These are phyloP conservation scores for Cardiocondyla obscurior DNA, from an alignment of 1,140 invertebrate genomes.

Conservation along the genomic window DNA sequence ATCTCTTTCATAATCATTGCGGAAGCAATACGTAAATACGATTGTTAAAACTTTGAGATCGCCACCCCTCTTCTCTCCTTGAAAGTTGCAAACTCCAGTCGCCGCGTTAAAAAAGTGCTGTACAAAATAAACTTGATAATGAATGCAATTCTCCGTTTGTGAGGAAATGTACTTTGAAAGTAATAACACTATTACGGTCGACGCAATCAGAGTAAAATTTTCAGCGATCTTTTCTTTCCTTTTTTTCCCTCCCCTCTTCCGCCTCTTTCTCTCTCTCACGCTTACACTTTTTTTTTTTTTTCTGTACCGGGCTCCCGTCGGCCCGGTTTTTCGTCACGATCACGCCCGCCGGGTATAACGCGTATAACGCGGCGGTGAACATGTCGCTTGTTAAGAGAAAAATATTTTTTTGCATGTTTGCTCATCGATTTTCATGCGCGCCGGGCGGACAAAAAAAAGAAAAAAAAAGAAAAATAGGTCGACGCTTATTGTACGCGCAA, in stretches of 20 bases:
- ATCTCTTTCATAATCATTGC: conserved; percentile 32
- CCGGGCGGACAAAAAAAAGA: too few species aligned
- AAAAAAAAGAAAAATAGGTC: conserved; percentile 2
- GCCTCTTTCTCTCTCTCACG: neutral
- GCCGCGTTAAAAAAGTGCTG: conserved; percentile 2
- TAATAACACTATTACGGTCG: conserved; percentile 44
- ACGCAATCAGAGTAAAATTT: conserved; percentile 40
- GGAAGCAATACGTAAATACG: conserved; percentile 15
- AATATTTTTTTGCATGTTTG: conserved; percentile 24
- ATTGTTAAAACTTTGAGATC: conserved; percentile 45
- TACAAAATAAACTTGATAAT: conserved; percentile 50
- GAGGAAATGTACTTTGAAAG: conserved; percentile 43
- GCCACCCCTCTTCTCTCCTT: too few species aligned
- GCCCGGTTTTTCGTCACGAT: conserved; percentile 34
- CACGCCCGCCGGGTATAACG: neutral
- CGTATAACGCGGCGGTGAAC: neutral
- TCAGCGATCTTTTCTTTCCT: neutral
- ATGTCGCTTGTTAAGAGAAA: conserved; percentile 36
- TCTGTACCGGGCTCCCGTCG: conserved; percentile 1
- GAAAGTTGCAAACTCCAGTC: conserved; percentile 15
- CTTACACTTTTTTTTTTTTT: neutral
- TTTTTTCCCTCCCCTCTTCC: neutral
- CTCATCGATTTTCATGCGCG: neutral
- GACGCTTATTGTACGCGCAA: neutral
- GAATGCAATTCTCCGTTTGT: conserved; percentile 45